Percentiles rank a stretch among this genome's conserved stretches.
These are phyloP conservation scores for Sitodiplosis mosellana DNA, from an alignment of 1,140 invertebrate species.

Conservation along the genomic window DNA sequence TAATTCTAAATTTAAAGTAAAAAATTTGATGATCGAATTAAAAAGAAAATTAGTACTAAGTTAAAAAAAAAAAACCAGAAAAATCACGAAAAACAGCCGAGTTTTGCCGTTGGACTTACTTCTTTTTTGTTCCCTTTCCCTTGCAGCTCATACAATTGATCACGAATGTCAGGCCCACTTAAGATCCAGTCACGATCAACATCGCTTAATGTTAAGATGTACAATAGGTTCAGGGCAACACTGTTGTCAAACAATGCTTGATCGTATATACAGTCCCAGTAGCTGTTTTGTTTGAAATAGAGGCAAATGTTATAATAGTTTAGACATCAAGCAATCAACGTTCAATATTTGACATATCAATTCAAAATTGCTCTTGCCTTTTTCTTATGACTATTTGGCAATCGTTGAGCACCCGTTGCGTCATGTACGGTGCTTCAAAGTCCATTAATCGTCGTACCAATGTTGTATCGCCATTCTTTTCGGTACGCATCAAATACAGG, in stretches of 20 bases:
- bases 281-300: no score
- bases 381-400: constrained; percentile 57
- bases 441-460: constrained; percentile 77
- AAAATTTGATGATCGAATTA: not conserved
- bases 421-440: constrained; percentile 92
- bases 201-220: constrained; percentile 72
- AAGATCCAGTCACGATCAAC: constrained; percentile 71
- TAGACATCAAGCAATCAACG: no score
- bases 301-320: no score
- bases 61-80: not conserved
- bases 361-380: constrained; percentile 31
- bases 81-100: not conserved
- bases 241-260: constrained; percentile 59
- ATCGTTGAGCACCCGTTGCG: constrained; percentile 42
- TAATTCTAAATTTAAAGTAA: constrained; percentile 16
- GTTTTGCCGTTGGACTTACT: constrained; percentile 27
- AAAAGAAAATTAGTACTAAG: not conserved
- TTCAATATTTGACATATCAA: no score
- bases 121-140: constrained; percentile 62
- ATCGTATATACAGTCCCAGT: constrained; percentile 77
- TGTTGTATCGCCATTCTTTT: constrained; percentile 49
- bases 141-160: constrained; percentile 49
- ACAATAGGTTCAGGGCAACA: constrained; percentile 69
- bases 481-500: constrained; percentile 63
- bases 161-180: constrained; percentile 45